phyloP scores from a whole-genome alignment of 2,888 invertebrate species.

The Tuberolachnus salignus region DNA sequence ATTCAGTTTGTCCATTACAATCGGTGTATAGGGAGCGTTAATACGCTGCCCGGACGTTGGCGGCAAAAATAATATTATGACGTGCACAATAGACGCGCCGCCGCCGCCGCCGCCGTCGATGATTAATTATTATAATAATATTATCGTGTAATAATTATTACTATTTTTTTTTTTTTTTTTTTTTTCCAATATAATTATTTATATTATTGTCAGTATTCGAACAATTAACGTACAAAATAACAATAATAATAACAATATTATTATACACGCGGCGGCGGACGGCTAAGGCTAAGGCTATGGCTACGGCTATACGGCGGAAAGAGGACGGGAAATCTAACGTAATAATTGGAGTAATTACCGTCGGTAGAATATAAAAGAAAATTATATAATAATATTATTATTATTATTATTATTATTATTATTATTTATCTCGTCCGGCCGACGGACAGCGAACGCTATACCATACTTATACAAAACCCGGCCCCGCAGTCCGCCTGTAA shows the following conservation, averaged over 20 bases:
- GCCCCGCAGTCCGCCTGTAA: not conserved
- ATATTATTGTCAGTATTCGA: not conserved
- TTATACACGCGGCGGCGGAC: not conserved
- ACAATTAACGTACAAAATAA: constrained; percentile 7
- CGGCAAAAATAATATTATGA: not conserved
- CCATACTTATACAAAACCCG: not conserved
- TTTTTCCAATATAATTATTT: not conserved
- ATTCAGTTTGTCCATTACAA: too few relatives aligned
- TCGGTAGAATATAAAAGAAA: constrained; percentile 33
- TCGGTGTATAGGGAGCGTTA: too few relatives aligned
- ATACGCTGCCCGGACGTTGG: constrained; percentile 19
- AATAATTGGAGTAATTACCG: constrained; percentile 37
- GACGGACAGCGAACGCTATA: not conserved
- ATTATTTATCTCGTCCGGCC: constrained; percentile 22
- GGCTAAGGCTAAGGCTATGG: not conserved
- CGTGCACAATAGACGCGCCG: not conserved
- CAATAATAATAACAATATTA: not conserved
- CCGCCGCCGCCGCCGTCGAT: not conserved
- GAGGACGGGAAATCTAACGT: too few relatives aligned
- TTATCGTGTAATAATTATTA: not conserved
- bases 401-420: constrained; percentile 28
- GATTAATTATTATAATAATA: constrained; percentile 15
- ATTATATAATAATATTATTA: not conserved
- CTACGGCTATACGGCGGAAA: too few relatives aligned
- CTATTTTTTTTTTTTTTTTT: too few relatives aligned